Base-by-base conservation (phyloP, 1,140 invertebrate species). In the Acromyrmex heyeri region DNA sequence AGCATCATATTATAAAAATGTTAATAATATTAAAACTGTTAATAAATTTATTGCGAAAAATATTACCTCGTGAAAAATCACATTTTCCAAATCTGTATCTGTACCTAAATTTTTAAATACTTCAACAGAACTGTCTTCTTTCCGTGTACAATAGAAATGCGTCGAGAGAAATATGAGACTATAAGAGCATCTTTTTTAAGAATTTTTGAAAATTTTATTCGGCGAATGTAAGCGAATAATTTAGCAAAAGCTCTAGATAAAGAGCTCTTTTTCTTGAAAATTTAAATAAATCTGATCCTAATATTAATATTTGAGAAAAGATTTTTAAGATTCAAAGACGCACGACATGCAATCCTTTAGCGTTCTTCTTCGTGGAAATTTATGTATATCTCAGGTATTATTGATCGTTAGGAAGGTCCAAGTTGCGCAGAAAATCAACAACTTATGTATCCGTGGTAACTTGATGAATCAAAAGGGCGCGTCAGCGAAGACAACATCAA, bases 401-500 rank as follows among this genome's bases (percentile, higher is more conserved):
- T 72, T 38, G 79, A 83, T 83, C 69, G 69, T 59, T 57, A 38
- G 77, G 14, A 81, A 69, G 34, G 21, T 4, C 3, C 14, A n/a
- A 57, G 21, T 62, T 16, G 18, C 27, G 65, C 21, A 44, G 55
- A 50, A 73, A 83, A 83, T 83, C 79, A 83, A 83, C 79, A 83
- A 61, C 62, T 64, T 16, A 59, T 34, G 90, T 92, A 72, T 34
- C 91, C 90, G 87, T 92, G 75, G 83, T 50, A 91, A 92, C 91
- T 27, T 12, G 62, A 75, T 27, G 89, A 87, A 89, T 86, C 48
- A 88, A 69, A 44, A 62, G 69, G 21, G 16, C 24, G 38, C 77
- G 62, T 67, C 61, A 53, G 61, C 34, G 69, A 24, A 24, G 67
- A 82, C 79, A 21, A 21, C 21, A 21, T 21, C 21, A 21, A 21